Evolutionary conservation across 2,888 invertebrate species (phyloP), one percentile per base, ranked within the genome.

Genomic region (Pterostichus niger): DNA sequence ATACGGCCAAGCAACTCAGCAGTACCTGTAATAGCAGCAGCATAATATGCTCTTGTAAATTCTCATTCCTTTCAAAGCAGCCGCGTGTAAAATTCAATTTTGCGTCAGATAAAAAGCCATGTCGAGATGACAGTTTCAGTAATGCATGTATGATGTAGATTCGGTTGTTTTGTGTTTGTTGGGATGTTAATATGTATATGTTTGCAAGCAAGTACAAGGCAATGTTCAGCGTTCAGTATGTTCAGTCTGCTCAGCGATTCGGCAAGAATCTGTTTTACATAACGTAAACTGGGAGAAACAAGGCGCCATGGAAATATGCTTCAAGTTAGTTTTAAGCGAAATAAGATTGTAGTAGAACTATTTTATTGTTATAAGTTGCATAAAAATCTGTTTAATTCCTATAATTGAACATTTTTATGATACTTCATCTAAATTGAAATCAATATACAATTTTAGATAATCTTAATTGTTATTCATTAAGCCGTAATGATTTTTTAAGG

Each of bases 21-120:
- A 40, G 11, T 10, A 24, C n/a, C n/a, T n/a, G 24, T 9, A 59
- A 54, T 15, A 54, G 4, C 49, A 5, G n/a, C 49, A 11, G 0
- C 6, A 15, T 17, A 54, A 31, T 35, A 11, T 61, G 40, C 31
- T 68, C 68, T 33, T 54, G 35, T 77, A 77, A 40, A 77, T 56
- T 33, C 54, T 78, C 35, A 35, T 56, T 78, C 76, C 31, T 15
- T 78, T 24, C 44, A 59, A 44, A 46, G 40, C 59, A 78, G n/a
- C 78, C 15, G 54, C 40, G 44, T 78, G 78, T 78, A 78, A 78
- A 78, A 78, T 56, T 78, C 78, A 78, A 78, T 78, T 78, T 44
- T 61, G 15, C 78, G 59, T 9, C 61, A 78, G 78, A 78, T 61
- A 78, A 59, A 56, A 78, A 75, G 75, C 49, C 33, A 75, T 49